Conservation (phyloP, 2,888 invertebrate genomes). For the Catocala nupta region DNA sequence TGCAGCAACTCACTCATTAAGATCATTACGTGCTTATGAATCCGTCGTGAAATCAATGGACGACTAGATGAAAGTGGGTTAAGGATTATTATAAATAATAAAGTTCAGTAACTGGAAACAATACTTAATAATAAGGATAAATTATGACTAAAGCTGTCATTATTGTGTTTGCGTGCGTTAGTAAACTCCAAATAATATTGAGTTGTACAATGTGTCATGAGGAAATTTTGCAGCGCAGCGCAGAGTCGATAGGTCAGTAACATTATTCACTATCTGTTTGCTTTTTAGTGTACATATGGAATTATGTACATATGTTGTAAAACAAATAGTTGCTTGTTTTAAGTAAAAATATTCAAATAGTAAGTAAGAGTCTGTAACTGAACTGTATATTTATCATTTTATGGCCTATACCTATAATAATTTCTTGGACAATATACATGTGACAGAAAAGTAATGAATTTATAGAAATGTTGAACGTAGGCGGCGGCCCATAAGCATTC, state of each 20-base stretch:
- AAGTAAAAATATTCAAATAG: too few relatives aligned
- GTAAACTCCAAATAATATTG: constrained; percentile 23
- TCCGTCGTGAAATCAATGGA: constrained; percentile 30
- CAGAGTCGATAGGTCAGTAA: constrained; percentile 9
- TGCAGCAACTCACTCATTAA: constrained; percentile 33
- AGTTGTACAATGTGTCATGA: neutral
- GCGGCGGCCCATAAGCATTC: too few relatives aligned
- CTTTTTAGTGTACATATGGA: neutral
- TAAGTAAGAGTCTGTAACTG: too few relatives aligned
- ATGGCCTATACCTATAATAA: too few relatives aligned
- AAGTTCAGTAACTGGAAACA: constrained; percentile 29
- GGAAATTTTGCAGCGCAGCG: neutral
- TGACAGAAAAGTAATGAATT: too few relatives aligned
- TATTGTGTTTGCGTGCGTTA: constrained; percentile 2
- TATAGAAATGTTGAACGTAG: too few relatives aligned
- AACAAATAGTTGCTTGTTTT: too few relatives aligned
- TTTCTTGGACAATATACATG: too few relatives aligned
- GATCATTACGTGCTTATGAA: constrained; percentile 22
- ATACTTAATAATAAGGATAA: constrained; percentile 46
- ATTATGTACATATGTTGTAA: too few relatives aligned
- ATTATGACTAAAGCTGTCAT: constrained; percentile 11
- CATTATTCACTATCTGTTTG: constrained; percentile 4
- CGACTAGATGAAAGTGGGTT: constrained; percentile 34
- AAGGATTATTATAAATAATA: constrained; percentile 36
- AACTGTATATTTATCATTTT: too few relatives aligned